Conservation (phyloP, 2,797 vertebrate genomes). For the Cichlasoma orientale region DNA sequence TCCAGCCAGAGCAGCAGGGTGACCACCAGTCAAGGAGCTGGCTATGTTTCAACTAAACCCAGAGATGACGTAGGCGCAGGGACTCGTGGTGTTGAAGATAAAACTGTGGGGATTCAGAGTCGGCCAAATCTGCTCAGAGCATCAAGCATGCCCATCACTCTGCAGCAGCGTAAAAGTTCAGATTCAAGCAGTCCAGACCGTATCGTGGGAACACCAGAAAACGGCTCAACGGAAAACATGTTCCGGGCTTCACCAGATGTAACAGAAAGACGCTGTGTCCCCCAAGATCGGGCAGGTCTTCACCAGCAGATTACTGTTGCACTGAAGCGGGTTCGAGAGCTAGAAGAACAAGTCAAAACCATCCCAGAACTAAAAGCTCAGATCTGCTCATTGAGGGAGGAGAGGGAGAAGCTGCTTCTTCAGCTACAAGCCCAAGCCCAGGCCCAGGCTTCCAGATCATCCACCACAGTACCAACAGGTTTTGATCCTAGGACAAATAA, state of each 20-base stretch:
- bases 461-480: slow-evolving; percentile 16
- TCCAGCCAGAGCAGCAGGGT: slow-evolving; percentile 60
- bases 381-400: slow-evolving; percentile 75
- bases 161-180: slow-evolving; percentile 81
- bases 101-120: slow-evolving; percentile 65
- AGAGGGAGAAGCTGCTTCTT: slow-evolving; percentile 69
- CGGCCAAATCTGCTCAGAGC: slow-evolving; percentile 92
- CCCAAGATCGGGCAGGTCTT: slow-evolving; percentile 71
- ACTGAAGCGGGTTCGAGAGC: slow-evolving; percentile 79
- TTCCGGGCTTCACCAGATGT: slow-evolving; percentile 73
- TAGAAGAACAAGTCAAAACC: slow-evolving; percentile 82
- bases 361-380: slow-evolving; percentile 80
- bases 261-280: slow-evolving; percentile 42
- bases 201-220: slow-evolving; percentile 49
- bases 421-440: slow-evolving; percentile 74
- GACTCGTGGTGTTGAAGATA: slow-evolving; percentile 61
- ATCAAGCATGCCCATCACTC: slow-evolving; percentile 91
- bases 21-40: slow-evolving; percentile 52
- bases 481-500: slow-evolving; percentile 19
- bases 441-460: slow-evolving; percentile 40
- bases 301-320: slow-evolving; percentile 82
- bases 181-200: slow-evolving; percentile 78
- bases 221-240: slow-evolving; percentile 73
- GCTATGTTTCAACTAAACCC: slow-evolving; percentile 68
- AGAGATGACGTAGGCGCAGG: slow-evolving; percentile 65